Conservation (phyloP, 2,797 vertebrate genomes). For the Hypotaenidia okinawae region DNA sequence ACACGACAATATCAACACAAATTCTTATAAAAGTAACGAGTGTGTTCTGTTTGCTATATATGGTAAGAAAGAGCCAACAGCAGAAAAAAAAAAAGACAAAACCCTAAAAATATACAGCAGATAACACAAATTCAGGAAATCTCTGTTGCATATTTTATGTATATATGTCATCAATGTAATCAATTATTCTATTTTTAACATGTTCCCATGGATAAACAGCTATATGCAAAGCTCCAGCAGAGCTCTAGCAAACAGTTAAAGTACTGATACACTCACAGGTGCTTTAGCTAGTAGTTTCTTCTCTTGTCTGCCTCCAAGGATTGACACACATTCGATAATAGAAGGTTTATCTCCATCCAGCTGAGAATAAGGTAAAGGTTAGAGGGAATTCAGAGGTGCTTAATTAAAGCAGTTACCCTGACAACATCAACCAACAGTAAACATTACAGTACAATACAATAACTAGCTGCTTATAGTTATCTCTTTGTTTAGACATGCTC, state of each 20-base stretch:
- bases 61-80: neutral
- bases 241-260: neutral
- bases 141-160: neutral
- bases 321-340: neutral
- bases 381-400: neutral
- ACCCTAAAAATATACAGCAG: neutral
- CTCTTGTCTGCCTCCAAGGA: neutral
- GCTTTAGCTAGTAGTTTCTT: neutral
- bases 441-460: neutral
- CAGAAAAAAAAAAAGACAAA: neutral
- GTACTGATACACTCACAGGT: neutral
- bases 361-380: neutral
- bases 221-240: neutral
- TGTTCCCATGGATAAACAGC: neutral
- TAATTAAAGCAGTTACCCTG: conserved; percentile 26
- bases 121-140: neutral
- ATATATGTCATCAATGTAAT: neutral
- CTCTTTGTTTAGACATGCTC: conserved; percentile 2
- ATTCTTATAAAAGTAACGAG: neutral
- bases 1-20: neutral
- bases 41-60: neutral
- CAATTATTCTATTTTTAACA: neutral
- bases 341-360: neutral
- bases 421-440: neutral
- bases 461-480: neutral